Evolutionary conservation across 2,888 invertebrate genomes (phyloP).

Genomic region (Tridacna gigas): DNA sequence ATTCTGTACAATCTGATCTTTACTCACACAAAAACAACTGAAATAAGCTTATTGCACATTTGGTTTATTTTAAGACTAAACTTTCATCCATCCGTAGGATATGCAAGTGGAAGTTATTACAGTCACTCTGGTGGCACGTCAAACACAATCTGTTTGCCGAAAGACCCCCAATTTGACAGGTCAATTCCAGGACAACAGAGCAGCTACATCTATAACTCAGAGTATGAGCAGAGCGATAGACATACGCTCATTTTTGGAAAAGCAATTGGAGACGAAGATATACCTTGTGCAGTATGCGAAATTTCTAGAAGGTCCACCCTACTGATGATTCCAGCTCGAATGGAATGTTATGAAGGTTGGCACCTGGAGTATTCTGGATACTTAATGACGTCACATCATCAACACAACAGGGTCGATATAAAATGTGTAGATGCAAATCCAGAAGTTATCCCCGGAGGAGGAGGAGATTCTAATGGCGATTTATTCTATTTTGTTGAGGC

Average conservation of each 20-base stretch:
- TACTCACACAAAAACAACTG: too few relatives aligned
- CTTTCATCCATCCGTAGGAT: neutral
- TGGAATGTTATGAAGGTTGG: conserved; percentile 19
- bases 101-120: neutral
- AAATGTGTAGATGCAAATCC: conserved; percentile 12
- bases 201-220: neutral
- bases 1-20: too few relatives aligned
- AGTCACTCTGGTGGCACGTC: neutral
- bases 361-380: conserved; percentile 13
- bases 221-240: neutral
- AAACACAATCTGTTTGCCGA: conserved; percentile 7
- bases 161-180: conserved; percentile 1
- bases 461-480: neutral
- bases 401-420: neutral
- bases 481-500: conserved; percentile 13
- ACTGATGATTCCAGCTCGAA: conserved; percentile 22
- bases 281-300: conserved; percentile 22
- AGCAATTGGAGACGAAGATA: neutral
- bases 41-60: too few relatives aligned
- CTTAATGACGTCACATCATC: neutral
- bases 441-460: neutral
- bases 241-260: neutral
- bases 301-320: neutral
- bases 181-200: neutral
- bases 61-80: too few relatives aligned